Evolutionary conservation across 1,140 invertebrate genomes (phyloP).

Genomic region (Panulirus ornatus): DNA sequence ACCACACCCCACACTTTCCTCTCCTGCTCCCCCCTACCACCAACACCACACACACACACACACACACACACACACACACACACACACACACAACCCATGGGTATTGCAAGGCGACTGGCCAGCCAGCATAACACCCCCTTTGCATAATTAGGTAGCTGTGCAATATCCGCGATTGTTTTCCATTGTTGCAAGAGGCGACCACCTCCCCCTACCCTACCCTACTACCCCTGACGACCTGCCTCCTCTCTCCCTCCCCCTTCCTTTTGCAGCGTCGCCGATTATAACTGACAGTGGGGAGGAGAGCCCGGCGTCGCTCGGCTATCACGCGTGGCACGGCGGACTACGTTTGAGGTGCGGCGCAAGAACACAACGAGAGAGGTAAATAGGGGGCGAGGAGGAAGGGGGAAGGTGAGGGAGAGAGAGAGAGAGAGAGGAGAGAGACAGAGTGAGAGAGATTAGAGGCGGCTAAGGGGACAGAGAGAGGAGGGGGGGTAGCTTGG

Average conservation of each 20-base stretch:
- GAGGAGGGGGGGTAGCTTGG: neutral
- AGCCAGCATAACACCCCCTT: conserved; percentile 57
- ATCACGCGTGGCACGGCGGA: neutral
- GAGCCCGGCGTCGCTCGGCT: neutral
- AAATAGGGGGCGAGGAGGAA: neutral
- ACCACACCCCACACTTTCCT: neutral
- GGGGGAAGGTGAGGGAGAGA: neutral
- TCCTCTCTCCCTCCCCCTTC: too few species aligned
- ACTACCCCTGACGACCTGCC: too few species aligned
- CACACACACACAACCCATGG: too few species aligned
- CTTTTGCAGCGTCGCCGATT: conserved; percentile 34
- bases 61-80: neutral
- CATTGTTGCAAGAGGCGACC: conserved; percentile 49
- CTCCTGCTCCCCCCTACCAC: neutral
- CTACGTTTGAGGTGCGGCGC: neutral
- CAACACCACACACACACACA: neutral
- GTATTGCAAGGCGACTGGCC: conserved; percentile 52
- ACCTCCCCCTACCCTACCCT: too few species aligned
- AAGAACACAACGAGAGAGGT: neutral
- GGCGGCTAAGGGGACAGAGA: neutral
- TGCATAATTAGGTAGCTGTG: conserved; percentile 58
- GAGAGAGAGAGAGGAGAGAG: neutral
- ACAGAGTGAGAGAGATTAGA: neutral
- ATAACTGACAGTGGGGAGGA: conserved; percentile 55
- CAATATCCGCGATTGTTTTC: conserved; percentile 52